Base-by-base conservation (phyloP, 2,888 invertebrate genomes). In the Drosophila paucipuncta region DNA sequence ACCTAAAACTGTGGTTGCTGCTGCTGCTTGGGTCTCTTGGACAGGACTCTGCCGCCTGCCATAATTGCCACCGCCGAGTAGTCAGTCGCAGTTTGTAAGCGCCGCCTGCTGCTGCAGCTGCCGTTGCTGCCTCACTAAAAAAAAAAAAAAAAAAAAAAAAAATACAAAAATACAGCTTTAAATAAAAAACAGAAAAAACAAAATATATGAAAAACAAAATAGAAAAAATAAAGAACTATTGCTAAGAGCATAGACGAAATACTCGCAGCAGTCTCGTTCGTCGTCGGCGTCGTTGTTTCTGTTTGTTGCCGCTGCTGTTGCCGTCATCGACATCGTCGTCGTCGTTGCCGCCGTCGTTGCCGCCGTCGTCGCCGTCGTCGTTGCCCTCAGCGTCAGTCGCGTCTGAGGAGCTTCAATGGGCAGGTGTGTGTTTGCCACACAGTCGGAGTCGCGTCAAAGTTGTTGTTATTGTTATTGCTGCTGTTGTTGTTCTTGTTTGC, bases 351-450 rank as follows among this genome's bases (percentile, higher is more conserved):
- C n/a, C 31, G 68, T 50, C 55, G 68, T n/a, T 54, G 47, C 9
- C 28, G 64, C n/a, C 25, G 55, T 3, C n/a, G 69, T 10, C 70
- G 69, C 33, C 57, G 82, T 58, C 69, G 72, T 52, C 73, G 78
- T 67, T 65, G 73, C 55, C 55, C 74, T 43, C 92, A 91, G 91
- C 87, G 90, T 90, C 92, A 92, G 92, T 92, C 92, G 93, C 93
- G 92, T 91, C 92, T 90, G 91, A 90, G 92, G 92, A 91, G 93
- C 92, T 93, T 93, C 89, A 92, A 92, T 91, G 91, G 91, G 92
- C 90, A 89, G 90, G 86, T 90, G 90, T 89, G 87, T 86, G 89
- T 84, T 58, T 58, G 83, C 68, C 82, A 78, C 78, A 77, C 81
- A 81, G 81, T 79, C 78, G 82, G 82, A 78, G 78, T 78, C 78